These are phyloP conservation scores for Hoplostethus mediterraneus DNA, from an alignment of 2,797 vertebrate genomes.

Conservation along the genomic window DNA sequence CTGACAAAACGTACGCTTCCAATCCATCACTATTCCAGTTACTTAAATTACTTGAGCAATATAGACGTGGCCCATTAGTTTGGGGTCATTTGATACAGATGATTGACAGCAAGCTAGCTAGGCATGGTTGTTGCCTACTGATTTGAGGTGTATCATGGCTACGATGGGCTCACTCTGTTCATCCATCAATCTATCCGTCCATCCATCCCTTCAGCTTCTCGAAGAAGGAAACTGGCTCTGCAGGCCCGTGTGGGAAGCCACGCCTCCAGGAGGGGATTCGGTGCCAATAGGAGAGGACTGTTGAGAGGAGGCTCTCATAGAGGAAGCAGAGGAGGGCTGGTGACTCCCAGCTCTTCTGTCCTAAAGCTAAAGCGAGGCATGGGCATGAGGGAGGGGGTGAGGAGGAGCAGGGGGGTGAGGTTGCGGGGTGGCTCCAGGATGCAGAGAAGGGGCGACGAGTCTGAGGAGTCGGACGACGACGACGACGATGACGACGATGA, in stretches of 20 bases:
- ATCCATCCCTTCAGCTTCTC: slow-evolving; percentile 46
- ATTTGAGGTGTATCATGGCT: too few relatives aligned
- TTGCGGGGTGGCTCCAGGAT: slow-evolving; percentile 82
- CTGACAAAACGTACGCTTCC: too few relatives aligned
- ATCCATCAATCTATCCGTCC: neutral
- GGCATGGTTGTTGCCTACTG: too few relatives aligned
- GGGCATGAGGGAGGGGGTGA: slow-evolving; percentile 57
- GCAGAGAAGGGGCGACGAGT: slow-evolving; percentile 83
- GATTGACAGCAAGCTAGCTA: too few relatives aligned
- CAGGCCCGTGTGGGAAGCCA: slow-evolving; percentile 73
- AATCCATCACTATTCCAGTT: too few relatives aligned
- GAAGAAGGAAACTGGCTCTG: slow-evolving; percentile 76
- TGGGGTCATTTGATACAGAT: too few relatives aligned
- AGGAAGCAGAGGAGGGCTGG: slow-evolving; percentile 63
- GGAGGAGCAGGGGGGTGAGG: slow-evolving; percentile 73
- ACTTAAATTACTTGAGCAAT: too few relatives aligned
- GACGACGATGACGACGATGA: slow-evolving; percentile 65
- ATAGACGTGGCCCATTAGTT: too few relatives aligned
- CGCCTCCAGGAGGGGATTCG: slow-evolving; percentile 75
- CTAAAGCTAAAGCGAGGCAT: slow-evolving; percentile 78
- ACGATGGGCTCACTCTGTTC: neutral
- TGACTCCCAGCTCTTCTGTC: slow-evolving; percentile 41
- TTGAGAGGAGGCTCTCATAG: slow-evolving; percentile 78
- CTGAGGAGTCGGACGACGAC: slow-evolving; percentile 79
- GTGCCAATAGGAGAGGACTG: slow-evolving; percentile 75